These are phyloP conservation scores for Brachyalestes nurse DNA, from an alignment of 2,797 vertebrate genomes.

Conservation along the genomic window DNA sequence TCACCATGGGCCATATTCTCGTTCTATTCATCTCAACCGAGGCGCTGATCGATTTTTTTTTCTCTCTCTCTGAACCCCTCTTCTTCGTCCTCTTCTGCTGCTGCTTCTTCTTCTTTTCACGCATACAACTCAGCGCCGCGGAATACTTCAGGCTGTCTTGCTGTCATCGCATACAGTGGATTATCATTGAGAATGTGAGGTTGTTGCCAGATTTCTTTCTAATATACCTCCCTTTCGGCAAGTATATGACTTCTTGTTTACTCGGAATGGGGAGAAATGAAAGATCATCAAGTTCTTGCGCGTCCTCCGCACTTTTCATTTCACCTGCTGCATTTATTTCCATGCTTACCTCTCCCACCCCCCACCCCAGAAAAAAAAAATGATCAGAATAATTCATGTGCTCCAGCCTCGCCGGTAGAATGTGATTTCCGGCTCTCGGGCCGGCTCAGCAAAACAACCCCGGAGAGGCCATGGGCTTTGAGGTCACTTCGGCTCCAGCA, in stretches of 20 bases:
- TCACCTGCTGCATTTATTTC: conserved; percentile 50
- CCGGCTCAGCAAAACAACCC: conserved; percentile 49
- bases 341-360: neutral
- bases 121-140: neutral
- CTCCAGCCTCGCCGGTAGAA: conserved; percentile 49
- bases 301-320: conserved; percentile 56
- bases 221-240: conserved; percentile 44
- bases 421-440: conserved; percentile 53
- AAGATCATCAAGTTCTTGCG: conserved; percentile 43
- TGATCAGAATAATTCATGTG: conserved; percentile 61
- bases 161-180: conserved; percentile 46
- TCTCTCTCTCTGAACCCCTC: conserved; percentile 28
- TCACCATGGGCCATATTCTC: conserved; percentile 25
- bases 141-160: conserved; percentile 6
- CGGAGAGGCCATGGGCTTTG: conserved; percentile 53
- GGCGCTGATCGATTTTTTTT: conserved; percentile 31
- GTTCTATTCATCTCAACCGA: conserved; percentile 24
- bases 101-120: conserved; percentile 22
- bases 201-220: conserved; percentile 47
- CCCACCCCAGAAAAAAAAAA: conserved; percentile 11
- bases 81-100: neutral
- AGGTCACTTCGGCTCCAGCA: conserved; percentile 53
- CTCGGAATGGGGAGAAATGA: conserved; percentile 46
- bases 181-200: conserved; percentile 50
- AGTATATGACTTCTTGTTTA: conserved; percentile 56